These are phyloP conservation scores for Anguilla obscura DNA, from an alignment of 2,797 vertebrate species.

Conservation along the genomic window DNA sequence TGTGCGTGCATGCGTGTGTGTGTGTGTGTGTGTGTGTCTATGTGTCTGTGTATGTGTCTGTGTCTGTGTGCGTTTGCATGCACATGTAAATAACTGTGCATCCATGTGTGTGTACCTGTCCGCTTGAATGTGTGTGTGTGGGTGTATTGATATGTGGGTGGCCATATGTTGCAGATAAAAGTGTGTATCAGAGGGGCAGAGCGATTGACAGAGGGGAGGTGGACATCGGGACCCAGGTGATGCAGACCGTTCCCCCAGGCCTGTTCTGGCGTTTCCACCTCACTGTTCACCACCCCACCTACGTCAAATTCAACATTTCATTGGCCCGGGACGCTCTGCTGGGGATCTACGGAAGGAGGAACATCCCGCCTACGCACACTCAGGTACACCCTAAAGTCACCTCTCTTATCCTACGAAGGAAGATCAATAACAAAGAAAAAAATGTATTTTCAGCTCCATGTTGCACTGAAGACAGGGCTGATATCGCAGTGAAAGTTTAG, in stretches of 20 bases:
- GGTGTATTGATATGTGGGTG: conserved; percentile 43
- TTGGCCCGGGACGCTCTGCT: conserved; percentile 90
- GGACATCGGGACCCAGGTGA: conserved; percentile 88
- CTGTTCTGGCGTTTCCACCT: conserved; percentile 98
- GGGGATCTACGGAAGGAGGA: conserved; percentile 92
- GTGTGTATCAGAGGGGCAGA: conserved; percentile 82
- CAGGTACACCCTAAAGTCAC: conserved; percentile 75
- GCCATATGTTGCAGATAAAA: conserved; percentile 61
- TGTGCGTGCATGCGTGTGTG: not conserved
- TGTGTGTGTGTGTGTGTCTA: not conserved
- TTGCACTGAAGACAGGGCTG: not conserved
- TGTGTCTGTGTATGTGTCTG: not conserved
- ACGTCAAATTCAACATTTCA: conserved; percentile 94
- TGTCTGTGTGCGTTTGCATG: not conserved
- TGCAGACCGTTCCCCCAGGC: conserved; percentile 90
- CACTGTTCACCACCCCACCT: conserved; percentile 87
- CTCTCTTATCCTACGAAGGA: not conserved
- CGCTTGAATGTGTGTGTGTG: conserved; percentile 42
- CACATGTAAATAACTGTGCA: not conserved
- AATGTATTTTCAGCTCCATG: not conserved
- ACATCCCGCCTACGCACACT: conserved; percentile 93
- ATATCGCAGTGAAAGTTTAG: not conserved
- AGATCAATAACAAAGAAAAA: not conserved
- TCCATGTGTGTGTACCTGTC: not conserved
- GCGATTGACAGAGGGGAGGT: conserved; percentile 93